phyloP scores from a whole-genome alignment of 2,888 invertebrate species.

The Molorchus minor region DNA sequence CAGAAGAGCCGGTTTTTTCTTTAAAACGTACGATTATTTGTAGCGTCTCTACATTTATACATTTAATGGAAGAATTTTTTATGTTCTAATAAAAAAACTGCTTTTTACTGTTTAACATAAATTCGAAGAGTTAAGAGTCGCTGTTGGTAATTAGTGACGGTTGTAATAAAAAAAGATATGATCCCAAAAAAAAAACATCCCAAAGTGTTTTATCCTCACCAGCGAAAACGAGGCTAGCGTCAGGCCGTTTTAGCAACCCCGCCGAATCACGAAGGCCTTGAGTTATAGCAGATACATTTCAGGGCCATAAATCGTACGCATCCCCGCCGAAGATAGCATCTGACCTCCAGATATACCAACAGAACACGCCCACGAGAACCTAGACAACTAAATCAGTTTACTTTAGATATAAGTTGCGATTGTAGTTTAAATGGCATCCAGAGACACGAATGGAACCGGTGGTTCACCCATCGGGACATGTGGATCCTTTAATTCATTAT shows the following conservation, averaged over 20 bases:
- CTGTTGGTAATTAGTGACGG: no score
- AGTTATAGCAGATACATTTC: conserved; percentile 61
- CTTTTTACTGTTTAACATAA: no score
- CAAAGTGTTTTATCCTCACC: conserved; percentile 10
- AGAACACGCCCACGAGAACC: conserved; percentile 62
- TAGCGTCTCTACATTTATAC: no score
- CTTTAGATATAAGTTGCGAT: conserved; percentile 44
- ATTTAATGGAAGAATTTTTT: no score
- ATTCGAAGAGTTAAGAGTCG: no score
- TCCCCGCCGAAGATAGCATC: conserved; percentile 50
- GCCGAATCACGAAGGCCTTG: conserved; percentile 52
- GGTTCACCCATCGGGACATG: no score
- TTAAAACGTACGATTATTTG: no score
- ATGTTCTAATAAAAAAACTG: no score
- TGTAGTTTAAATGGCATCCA: conserved; percentile 54
- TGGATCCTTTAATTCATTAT: no score
- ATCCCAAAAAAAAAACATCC: no score
- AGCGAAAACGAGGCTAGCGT: conserved; percentile 9
- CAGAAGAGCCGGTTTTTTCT: no score
- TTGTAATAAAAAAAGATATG: no score
- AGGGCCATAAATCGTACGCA: conserved; percentile 60
- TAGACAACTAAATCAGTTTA: conserved; percentile 64
- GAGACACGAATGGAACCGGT: conserved; percentile 53
- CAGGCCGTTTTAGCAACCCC: conserved; percentile 45
- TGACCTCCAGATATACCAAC: conserved; percentile 56